Percentiles rank a stretch among this genome's conserved stretches.
These are phyloP conservation scores for Eriocheir sinensis DNA, from an alignment of 1,140 invertebrate species.

Conservation along the genomic window DNA sequence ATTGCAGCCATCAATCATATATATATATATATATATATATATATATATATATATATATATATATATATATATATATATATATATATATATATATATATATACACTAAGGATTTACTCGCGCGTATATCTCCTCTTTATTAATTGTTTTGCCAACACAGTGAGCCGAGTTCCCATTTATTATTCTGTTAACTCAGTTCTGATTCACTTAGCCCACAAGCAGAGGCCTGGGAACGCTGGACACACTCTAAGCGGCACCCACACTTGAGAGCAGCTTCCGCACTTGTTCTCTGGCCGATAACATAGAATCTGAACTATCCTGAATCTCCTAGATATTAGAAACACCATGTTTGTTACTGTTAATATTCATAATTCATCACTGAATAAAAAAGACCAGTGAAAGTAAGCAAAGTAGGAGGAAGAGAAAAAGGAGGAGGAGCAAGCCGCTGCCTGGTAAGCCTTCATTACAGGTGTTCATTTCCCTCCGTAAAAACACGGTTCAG, in stretches of 20 bases:
- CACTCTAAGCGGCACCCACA: not conserved
- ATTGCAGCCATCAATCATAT: no score
- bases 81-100: not conserved
- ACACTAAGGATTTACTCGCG: not conserved
- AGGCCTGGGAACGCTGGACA: not conserved
- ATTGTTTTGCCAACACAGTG: not conserved
- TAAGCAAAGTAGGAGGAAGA: not conserved
- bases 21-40: no score
- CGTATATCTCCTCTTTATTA: not conserved
- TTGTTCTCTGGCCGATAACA: not conserved
- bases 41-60: no score
- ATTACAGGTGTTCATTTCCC: conserved; percentile 24
- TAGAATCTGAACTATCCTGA: no score
- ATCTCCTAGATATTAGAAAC: no score
- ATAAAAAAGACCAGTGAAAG: not conserved
- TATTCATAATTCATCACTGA: not conserved
- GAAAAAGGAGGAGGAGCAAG: not conserved
- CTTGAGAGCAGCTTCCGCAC: no score
- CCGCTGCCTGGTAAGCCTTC: not conserved
- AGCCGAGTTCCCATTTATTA: not conserved
- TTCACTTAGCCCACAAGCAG: not conserved
- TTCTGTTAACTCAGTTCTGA: not conserved
- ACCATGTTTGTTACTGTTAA: conserved; percentile 4
- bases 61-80: no score
- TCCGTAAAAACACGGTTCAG: not conserved